Percentiles rank a stretch among this genome's conserved stretches.
Evolutionary conservation across 2,888 invertebrate species (phyloP).

Genomic region (Smittia sp.): DNA sequence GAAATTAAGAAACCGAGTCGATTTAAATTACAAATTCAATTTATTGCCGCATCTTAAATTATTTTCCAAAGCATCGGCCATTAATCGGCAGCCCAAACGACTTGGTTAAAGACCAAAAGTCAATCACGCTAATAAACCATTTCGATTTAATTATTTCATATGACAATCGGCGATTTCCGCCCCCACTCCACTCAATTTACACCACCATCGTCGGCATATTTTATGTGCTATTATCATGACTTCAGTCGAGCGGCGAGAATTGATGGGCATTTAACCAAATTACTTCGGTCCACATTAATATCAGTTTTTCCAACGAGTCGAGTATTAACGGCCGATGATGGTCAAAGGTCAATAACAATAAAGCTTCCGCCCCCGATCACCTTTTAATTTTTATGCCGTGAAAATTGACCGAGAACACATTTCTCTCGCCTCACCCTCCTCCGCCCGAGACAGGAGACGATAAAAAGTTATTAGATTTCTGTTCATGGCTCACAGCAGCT

Average conservation of each 20-base stretch:
- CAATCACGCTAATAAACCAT: conserved; percentile 39
- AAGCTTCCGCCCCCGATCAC: conserved; percentile 18
- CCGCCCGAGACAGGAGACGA: not conserved
- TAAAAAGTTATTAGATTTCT: conserved; percentile 13
- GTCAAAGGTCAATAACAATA: conserved; percentile 37
- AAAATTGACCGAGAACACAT: conserved; percentile 23
- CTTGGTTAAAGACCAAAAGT: conserved; percentile 19
- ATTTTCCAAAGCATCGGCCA: conserved; percentile 6
- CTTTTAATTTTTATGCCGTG: conserved; percentile 18
- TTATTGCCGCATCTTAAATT: conserved; percentile 36
- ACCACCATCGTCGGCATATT: conserved; percentile 26
- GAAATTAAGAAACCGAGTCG: not conserved
- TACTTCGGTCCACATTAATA: conserved; percentile 37
- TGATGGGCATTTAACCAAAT: conserved; percentile 41
- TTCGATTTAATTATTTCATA: conserved; percentile 41
- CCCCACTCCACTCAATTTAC: conserved; percentile 10
- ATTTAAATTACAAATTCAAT: conserved; percentile 40
- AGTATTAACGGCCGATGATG: conserved; percentile 33
- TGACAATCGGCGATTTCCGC: conserved; percentile 25
- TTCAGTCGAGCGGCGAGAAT: not conserved
- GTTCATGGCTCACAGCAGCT: not conserved
- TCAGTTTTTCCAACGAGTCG: not conserved
- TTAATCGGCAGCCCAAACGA: not conserved
- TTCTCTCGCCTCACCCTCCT: not conserved
- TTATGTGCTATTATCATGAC: conserved; percentile 40